Percentiles rank a stretch among this genome's conserved stretches.
Evolutionary conservation across 1,140 invertebrate species (phyloP).

Genomic region (Procambarus virginalis): DNA sequence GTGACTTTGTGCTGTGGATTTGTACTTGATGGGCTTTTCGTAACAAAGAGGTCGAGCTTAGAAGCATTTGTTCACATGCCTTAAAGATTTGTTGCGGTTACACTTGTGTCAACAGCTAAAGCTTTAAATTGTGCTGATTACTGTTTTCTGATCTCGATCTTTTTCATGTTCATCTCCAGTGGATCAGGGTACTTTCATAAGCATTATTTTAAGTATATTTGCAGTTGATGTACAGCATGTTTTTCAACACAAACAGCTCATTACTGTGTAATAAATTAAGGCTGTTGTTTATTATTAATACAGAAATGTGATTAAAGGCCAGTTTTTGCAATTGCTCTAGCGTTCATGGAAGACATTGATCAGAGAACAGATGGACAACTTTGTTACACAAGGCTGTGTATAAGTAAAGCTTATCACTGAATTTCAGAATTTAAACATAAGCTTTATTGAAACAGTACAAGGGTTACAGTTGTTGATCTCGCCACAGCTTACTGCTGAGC

Average conservation of each 20-base stretch:
- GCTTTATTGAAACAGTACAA: slow-evolving; percentile 47
- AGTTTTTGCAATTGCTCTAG: slow-evolving; percentile 57
- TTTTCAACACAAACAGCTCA: slow-evolving; percentile 54
- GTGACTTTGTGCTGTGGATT: slow-evolving; percentile 49
- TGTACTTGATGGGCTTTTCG: slow-evolving; percentile 54
- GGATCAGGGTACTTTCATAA: slow-evolving; percentile 67
- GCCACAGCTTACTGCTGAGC: slow-evolving; percentile 49
- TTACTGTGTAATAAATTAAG: slow-evolving; percentile 53
- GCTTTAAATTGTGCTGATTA: slow-evolving; percentile 22
- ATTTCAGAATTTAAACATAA: slow-evolving; percentile 11
- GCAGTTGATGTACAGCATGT: slow-evolving; percentile 61
- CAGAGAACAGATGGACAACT: slow-evolving; percentile 24
- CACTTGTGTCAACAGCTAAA: slow-evolving; percentile 11
- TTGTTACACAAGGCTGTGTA: slow-evolving; percentile 30
- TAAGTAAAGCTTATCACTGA: slow-evolving; percentile 31
- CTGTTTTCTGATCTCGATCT: slow-evolving; percentile 13
- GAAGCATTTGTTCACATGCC: slow-evolving; percentile 13
- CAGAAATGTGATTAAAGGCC: slow-evolving; percentile 65
- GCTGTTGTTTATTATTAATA: slow-evolving; percentile 59
- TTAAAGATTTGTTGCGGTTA: neutral
- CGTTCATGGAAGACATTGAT: slow-evolving; percentile 53
- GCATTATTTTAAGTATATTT: slow-evolving; percentile 66
- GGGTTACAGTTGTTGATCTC: slow-evolving; percentile 43
- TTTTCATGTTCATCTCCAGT: slow-evolving; percentile 59
- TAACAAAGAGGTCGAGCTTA: slow-evolving; percentile 22